Conservation (phyloP, 2,888 invertebrate species). For the Rhopalosiphum nymphaeae region DNA sequence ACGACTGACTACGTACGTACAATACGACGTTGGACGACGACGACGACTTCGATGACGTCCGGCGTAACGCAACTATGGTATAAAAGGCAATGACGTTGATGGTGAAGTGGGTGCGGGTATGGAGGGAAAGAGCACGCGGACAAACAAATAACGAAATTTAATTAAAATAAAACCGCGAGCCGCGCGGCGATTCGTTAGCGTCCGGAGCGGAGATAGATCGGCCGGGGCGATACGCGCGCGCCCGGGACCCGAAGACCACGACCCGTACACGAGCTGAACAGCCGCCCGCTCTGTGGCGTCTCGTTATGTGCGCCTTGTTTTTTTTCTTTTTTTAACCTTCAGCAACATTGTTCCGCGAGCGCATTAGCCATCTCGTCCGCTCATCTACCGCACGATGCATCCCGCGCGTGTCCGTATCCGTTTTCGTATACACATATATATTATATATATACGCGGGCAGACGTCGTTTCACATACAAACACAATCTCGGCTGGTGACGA, state of each 20-base stretch:
- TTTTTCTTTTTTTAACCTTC: background rate
- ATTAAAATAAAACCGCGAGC: conserved; percentile 27
- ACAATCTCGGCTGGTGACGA: too few species aligned
- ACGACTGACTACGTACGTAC: background rate
- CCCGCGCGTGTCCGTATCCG: background rate
- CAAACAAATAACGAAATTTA: conserved; percentile 36
- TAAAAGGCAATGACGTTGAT: background rate
- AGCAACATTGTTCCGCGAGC: conserved; percentile 15
- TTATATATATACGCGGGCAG: background rate
- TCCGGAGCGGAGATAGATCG: conserved; percentile 3
- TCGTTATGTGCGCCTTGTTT: background rate
- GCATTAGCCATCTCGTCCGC: conserved; percentile 34
- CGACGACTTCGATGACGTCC: background rate
- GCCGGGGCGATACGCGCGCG: background rate
- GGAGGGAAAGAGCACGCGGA: background rate
- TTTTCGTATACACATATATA: background rate
- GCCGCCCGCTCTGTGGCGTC: background rate
- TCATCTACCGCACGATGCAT: conserved; percentile 35
- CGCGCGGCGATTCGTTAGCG: conserved; percentile 28
- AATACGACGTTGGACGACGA: background rate
- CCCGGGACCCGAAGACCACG: background rate
- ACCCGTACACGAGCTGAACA: conserved; percentile 24
- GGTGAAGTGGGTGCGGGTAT: background rate
- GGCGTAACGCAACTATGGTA: conserved; percentile 7
- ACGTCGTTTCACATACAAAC: background rate